Evolutionary conservation across 2,888 invertebrate genomes (phyloP), one percentile per base, ranked within the genome.

Genomic region (Tenthredo notha): DNA sequence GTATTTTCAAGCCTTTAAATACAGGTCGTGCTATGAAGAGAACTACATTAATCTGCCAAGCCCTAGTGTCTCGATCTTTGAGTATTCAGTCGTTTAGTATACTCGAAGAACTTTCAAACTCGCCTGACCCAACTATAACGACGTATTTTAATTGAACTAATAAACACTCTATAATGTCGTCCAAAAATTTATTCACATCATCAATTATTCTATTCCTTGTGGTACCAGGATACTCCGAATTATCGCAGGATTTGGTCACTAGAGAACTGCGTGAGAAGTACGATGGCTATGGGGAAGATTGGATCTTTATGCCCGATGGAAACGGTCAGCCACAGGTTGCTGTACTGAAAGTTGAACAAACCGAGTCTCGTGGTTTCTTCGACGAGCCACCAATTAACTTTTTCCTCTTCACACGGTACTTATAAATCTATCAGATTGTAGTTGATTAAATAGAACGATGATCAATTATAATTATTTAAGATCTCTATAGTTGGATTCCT

Each of bases 271-370:
- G 87, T 29, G 87, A 90, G 78, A 92, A 89, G 82, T 93, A 93
- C 85, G 93, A 92, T 25, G 92, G 92, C 43, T 93, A 93, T 50
- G 93, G 93, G 9, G 91, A 90, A 84, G 92, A 93, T 50, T 94
- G 94, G 93, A 93, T 94, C 29, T 93, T 93, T 75, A 92, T 94
- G 89, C 93, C 93, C 0, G 93, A 94, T 88, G 94, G 94, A 65
- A 90, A 92, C 75, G 93, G 90, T 15, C 89, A 91, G 25, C 92
- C 93, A 0, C 93, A 93, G 87, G 93, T 94, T 2, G 93, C 93
- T 1, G 90, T 93, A 58, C 86, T 94, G 2, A 93, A 92, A 85
- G 89, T 89, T 18, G 40, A 88, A 25, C 89, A 90, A n/a, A 86
- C 78, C 1, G 90, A 88, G 15, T 85, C 78, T 18, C 90, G 91